Base-by-base conservation (phyloP, 2,113 vertebrate genomes). In the Paraplagusia blochii region DNA sequence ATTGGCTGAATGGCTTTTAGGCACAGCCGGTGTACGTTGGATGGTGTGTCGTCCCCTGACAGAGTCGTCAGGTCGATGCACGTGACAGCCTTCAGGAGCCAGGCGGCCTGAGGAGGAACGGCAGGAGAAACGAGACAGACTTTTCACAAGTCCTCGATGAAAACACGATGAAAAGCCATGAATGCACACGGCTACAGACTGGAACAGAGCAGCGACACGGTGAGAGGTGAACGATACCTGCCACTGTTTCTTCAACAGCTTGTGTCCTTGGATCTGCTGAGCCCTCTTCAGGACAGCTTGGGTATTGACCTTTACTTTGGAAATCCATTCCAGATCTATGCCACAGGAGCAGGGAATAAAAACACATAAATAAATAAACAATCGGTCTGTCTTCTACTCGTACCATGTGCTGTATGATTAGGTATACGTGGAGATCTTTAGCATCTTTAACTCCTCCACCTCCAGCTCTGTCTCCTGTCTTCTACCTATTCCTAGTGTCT, bases 41-140 rank as follows among this genome's bases (percentile, higher is more conserved):
- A 94, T 2, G 92, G 79, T 0, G 95, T 94, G 44, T 98, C 97
- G 11, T 99, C 96, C 0, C 96, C 97, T 0, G 93, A 89, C 29
- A 99, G 92, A 0, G 95, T 95, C 1, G 97, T 99, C 69, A 98
- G 91, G 79, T 99, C 97, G 1, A 98, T 95, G 52, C 92, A 96
- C 1, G 95, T 93, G 46, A 95, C 90, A 1, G 95, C 95, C 68
- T 91, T 95, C 78, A 99, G 86, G 35, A 95, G 90, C 95, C 97
- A 98, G 13, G 94, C 96, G 4, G 93, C 92, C 97, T 98, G 66
- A 13, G 12, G n/a, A 10, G 35, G 12, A 60, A 15, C 51, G 15
- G 53, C 5, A 40, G 0, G 5, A 1, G 18, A 50, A 49, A 7
- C 22, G 1, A 49, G n/a, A n/a, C n/a, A n/a, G n/a, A n/a, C n/a